Evolutionary conservation across 2,888 invertebrate species (phyloP).

Genomic region (Leucophora obtusa): DNA sequence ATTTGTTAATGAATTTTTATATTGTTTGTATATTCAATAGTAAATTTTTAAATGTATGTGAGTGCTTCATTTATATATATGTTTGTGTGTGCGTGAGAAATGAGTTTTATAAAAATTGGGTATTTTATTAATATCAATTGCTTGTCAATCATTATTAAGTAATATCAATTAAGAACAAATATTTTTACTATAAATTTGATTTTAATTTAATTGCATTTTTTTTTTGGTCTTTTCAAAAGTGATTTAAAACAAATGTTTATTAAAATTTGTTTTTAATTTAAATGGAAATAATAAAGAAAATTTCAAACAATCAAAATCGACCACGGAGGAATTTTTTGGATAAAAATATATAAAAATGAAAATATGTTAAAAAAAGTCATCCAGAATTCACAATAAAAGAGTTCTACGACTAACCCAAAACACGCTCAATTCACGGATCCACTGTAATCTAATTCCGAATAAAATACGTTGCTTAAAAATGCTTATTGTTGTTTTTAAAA

Average conservation of each 20-base stretch:
- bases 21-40: not conserved
- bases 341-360: no score
- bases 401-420: no score
- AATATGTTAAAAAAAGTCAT: no score
- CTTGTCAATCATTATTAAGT: constrained; percentile 60
- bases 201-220: constrained; percentile 39
- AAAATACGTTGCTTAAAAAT: no score
- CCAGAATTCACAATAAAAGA: no score
- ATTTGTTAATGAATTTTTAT: constrained; percentile 22
- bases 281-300: no score
- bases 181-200: constrained; percentile 13
- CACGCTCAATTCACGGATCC: no score
- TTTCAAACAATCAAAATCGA: no score
- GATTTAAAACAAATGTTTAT: constrained; percentile 13
- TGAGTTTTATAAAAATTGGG: not conserved
- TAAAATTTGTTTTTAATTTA: no score
- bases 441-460: no score
- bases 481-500: no score
- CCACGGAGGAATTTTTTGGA: no score
- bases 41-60: not conserved
- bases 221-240: not conserved
- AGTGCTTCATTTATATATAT: not conserved
- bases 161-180: constrained; percentile 35
- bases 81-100: not conserved
- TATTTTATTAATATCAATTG: constrained; percentile 55